Percentiles rank a stretch among this genome's conserved stretches.
phyloP scores from a whole-genome alignment of 2,113 vertebrate genomes.

The Percopsis transmontana region DNA sequence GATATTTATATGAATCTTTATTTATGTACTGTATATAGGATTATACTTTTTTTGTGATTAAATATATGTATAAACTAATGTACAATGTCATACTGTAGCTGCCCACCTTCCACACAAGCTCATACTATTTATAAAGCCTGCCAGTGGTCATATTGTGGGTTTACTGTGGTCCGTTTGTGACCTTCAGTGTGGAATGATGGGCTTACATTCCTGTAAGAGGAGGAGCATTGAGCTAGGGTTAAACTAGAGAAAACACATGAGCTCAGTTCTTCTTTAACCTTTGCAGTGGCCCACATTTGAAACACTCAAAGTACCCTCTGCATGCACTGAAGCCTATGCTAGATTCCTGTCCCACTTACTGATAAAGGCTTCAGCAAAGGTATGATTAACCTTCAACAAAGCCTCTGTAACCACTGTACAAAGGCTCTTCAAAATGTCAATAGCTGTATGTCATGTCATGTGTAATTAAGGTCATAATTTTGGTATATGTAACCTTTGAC shows the following conservation, averaged over 20 bases:
- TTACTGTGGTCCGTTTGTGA: constrained; percentile 31
- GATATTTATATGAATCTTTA: neutral
- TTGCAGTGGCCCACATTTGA: neutral
- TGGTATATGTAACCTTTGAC: too few species aligned
- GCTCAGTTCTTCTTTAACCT: neutral
- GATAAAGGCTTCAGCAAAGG: too few species aligned
- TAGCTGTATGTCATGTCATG: too few species aligned
- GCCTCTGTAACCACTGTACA: too few species aligned
- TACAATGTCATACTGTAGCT: constrained; percentile 7
- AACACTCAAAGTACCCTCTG: neutral
- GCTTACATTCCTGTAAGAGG: constrained; percentile 8
- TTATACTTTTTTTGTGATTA: neutral
- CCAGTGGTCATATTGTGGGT: constrained; percentile 23
- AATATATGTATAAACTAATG: neutral
- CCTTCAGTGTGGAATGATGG: constrained; percentile 43
- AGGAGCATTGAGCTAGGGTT: constrained; percentile 21
- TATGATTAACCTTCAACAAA: too few species aligned
- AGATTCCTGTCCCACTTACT: too few species aligned
- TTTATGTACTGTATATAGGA: neutral
- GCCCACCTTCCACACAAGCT: neutral
- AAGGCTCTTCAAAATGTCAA: too few species aligned
- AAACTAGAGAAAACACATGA: constrained; percentile 3
- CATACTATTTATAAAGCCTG: constrained; percentile 59
- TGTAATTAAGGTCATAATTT: too few species aligned
- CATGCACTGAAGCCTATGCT: too few species aligned